Base-by-base conservation (phyloP, 1,140 invertebrate species). In the Teleopsis dalmanni region DNA sequence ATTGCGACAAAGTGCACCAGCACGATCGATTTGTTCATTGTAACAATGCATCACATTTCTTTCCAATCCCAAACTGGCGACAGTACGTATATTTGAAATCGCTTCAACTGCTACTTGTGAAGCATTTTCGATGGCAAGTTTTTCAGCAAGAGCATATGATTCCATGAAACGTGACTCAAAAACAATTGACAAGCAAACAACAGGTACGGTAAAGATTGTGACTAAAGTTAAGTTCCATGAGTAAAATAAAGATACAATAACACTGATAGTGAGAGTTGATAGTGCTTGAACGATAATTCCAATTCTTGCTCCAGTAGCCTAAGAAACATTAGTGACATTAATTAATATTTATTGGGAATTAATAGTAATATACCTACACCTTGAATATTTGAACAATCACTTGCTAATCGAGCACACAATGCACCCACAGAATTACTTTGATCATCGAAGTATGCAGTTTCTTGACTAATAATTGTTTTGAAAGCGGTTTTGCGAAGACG, bases 141-240 rank as follows among this genome's bases (percentile, higher is more conserved):
- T 68, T 84, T 82, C 81, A 4, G 74, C 73, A 10, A 78, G 58
- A 1, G 78, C 75, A 26, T 81, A 79, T 8, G 79, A 82, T 14
- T 78, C 78, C 50, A 89, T 76, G 79, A 85, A 69, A 63, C 78
- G 79, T 8, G 79, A 78, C 3, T 85, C 80, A 5, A 84, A 55
- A 18, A 80, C 81, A 1, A 81, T 81, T 9, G 81, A 74, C 8
- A 78, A 70, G 9, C 87, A 81, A n/a, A 90, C 79, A 19, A 89
- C 70, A 0, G 91, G 92, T 6, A 88, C 77, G 53, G 88, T 85
- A 18, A 81, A 83, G 5, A 95, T 63, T 54, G 95, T 85, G 33
- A 95, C 84, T 0, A 95, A 73, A 1, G 91, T 91, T n/a, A 95
- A 73, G 60, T 91, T 82, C 91, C 92, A 95, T 43, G 88, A 89